A percentile compares a stretch with the other conserved stretches of the same genome.
Evolutionary conservation across 2,888 invertebrate genomes (phyloP).

Genomic region (Liopterus haemorrhoidalis): DNA sequence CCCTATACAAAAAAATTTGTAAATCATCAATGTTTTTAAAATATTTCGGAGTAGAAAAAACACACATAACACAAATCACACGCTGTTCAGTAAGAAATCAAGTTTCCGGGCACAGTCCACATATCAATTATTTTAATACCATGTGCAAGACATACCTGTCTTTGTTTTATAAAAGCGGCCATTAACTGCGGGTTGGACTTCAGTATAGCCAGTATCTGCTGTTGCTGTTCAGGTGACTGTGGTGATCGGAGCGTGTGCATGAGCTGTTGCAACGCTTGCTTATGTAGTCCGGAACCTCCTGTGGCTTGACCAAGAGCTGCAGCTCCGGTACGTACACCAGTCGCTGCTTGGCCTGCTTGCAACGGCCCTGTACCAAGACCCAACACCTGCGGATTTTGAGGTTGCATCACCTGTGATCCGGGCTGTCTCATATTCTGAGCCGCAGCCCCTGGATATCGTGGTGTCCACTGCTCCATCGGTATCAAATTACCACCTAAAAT

Average conservation of each 20-base stretch:
- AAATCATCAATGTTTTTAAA: too few species aligned
- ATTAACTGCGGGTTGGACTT: constrained; percentile 92
- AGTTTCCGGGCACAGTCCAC: background rate
- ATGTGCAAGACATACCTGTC: constrained; percentile 63
- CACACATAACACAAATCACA: background rate
- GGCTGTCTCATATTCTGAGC: constrained; percentile 47
- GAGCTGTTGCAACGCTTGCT: constrained; percentile 74
- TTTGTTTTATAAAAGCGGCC: constrained; percentile 90
- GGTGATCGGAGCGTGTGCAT: constrained; percentile 87
- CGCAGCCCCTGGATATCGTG: constrained; percentile 46
- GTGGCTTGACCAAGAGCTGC: constrained; percentile 27
- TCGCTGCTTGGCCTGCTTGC: constrained; percentile 40
- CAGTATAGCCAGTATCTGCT: constrained; percentile 80
- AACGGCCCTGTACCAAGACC: constrained; percentile 41
- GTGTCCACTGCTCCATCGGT: constrained; percentile 54
- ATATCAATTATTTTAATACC: constrained; percentile 1
- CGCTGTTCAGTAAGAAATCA: background rate
- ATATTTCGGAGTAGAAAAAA: background rate
- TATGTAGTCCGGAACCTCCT: constrained; percentile 46
- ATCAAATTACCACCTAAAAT: constrained; percentile 49
- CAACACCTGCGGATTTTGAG: constrained; percentile 41
- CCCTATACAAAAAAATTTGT: too few species aligned
- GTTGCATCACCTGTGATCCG: constrained; percentile 47
- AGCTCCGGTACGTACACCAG: constrained; percentile 28
- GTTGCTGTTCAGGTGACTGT: constrained; percentile 86